Conservation (phyloP, 2,113 vertebrate genomes). For the Myanophis thanlyinensis region DNA sequence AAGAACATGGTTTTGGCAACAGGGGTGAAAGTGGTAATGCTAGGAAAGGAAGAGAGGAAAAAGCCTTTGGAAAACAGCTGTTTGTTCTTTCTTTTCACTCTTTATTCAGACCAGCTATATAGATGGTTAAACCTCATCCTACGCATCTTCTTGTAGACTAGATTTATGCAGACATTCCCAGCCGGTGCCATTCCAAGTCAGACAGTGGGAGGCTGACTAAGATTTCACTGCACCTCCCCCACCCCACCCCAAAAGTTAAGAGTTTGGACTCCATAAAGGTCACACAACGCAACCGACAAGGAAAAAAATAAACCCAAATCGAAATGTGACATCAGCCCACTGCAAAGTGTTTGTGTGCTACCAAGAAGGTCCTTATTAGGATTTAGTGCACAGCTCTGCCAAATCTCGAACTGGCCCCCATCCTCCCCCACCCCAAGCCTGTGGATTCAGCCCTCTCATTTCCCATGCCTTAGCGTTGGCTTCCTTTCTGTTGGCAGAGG, state of each 20-base stretch:
- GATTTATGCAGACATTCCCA: conserved; percentile 11
- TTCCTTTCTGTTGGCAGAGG: not conserved
- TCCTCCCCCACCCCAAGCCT: too few species aligned
- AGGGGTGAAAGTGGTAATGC: not conserved
- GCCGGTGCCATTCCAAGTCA: not conserved
- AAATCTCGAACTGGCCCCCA: not conserved
- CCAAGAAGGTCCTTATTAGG: not conserved
- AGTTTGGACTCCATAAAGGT: not conserved
- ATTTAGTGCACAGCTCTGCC: not conserved
- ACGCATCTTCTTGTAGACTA: not conserved
- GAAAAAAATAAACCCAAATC: not conserved
- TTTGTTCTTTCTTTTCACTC: not conserved
- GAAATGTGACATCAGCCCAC: not conserved
- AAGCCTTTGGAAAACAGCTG: not conserved
- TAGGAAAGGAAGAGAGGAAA: not conserved
- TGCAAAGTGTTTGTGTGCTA: not conserved
- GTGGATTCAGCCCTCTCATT: not conserved
- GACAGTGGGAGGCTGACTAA: not conserved
- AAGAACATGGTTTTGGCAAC: not conserved
- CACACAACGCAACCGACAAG: not conserved
- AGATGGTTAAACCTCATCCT: not conserved
- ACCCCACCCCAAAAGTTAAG: not conserved
- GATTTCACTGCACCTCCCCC: not conserved
- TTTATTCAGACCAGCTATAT: not conserved
- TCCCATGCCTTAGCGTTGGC: not conserved